Conservation (phyloP, 2,797 vertebrate species). For the Danio aesculapii region DNA sequence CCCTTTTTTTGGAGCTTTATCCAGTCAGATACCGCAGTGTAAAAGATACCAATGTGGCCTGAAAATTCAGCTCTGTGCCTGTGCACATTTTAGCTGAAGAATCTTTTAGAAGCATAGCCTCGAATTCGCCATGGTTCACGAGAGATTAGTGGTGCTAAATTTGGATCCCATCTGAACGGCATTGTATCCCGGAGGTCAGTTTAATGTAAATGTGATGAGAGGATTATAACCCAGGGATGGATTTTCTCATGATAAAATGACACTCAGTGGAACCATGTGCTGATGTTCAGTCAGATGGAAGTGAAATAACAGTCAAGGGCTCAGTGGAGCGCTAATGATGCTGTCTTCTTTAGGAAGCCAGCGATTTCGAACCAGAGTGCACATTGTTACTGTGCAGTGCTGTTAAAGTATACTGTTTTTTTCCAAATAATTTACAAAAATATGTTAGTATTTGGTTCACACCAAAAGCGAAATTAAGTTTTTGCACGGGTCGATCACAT, state of each 20-base stretch:
- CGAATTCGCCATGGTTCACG: slow-evolving; percentile 43
- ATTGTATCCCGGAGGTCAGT: slow-evolving; percentile 41
- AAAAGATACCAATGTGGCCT: slow-evolving; percentile 26
- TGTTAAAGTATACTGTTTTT: neutral
- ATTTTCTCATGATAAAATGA: slow-evolving; percentile 40
- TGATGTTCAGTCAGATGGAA: slow-evolving; percentile 26
- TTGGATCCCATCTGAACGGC: slow-evolving; percentile 48
- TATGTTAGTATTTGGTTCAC: no score
- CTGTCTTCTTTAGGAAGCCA: neutral
- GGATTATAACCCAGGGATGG: slow-evolving; percentile 45
- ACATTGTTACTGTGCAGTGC: neutral
- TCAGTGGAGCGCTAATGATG: slow-evolving; percentile 1
- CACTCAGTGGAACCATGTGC: slow-evolving; percentile 25
- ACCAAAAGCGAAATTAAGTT: no score
- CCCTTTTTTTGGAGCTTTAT: slow-evolving; percentile 11
- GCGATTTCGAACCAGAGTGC: neutral
- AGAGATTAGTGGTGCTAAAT: slow-evolving; percentile 51
- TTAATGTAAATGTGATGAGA: slow-evolving; percentile 49
- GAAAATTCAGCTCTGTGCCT: slow-evolving; percentile 37
- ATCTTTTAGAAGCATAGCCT: slow-evolving; percentile 40
- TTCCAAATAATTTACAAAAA: no score
- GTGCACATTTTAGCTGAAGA: slow-evolving; percentile 21
- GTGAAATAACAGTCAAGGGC: slow-evolving; percentile 14
- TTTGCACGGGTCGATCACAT: no score
- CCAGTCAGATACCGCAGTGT: slow-evolving; percentile 8